Evolutionary conservation across 1,140 invertebrate species (phyloP), one percentile per base, ranked within the genome.

Genomic region (Anadara kagoshimensis): DNA sequence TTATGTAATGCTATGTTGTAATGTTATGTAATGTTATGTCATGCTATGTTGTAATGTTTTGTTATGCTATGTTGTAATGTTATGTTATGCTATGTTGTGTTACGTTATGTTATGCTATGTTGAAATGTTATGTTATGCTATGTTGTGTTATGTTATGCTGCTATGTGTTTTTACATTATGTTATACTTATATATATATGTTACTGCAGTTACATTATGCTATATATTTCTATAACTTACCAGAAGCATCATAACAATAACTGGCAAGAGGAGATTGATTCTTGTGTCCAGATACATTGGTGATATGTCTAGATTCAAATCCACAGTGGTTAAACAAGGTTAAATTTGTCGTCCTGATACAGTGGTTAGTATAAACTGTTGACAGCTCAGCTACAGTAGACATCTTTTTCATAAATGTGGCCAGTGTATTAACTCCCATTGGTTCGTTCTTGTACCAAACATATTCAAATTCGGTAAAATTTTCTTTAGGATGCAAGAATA

Each of bases 271-370:
- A 29, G 43, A 20, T 59, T 58, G 36, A 26, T 68, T 68, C n/a
- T 43, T 58, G 44, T 68, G 66, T 47, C 66, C 66, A 56, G 49
- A 56, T 20, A 68, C 56, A 59, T 54, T 68, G 0, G 44, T 44
- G 47, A 63, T 47, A 29, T 63, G 61, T 12, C 61, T 18, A 12
- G 66, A 68, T 18, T 68, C 66, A 68, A 68, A 58, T 45, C 66
- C 56, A 47, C 66, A 59, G 45, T 59, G 41, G 41, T 68, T 68
- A 3, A 67, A 43, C 4, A 57, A 43, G 1, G 53, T 67, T 41
- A 57, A 44, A 29, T 41, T 58, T 36, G 65, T 67, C 36, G 53
- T 24, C 57, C 65, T n/a, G 8, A 57, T 68, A 18, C 51, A 62
- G 20, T 62, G 59, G 22, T 62, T 62, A n/a, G 53, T 68, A 16